phyloP scores from a whole-genome alignment of 2,888 invertebrate genomes.

The Leptarthrus brevirostris region DNA sequence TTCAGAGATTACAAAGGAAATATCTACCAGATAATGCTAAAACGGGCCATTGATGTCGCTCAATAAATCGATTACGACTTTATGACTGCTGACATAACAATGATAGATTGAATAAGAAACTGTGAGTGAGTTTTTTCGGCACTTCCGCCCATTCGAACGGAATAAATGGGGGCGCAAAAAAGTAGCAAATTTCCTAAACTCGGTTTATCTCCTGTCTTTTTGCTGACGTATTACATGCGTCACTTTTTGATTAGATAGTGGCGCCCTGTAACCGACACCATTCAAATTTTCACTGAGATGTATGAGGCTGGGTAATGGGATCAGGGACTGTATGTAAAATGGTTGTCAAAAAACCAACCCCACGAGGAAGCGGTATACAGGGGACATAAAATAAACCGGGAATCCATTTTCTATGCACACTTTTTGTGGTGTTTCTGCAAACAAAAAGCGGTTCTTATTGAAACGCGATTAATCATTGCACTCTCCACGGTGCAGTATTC shows the following conservation, averaged over 20 bases:
- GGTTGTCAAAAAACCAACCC: slow-evolving; percentile 15
- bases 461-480: slow-evolving; percentile 51
- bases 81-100: slow-evolving; percentile 54
- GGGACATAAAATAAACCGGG: not conserved
- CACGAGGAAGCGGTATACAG: not conserved
- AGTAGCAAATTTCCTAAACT: not conserved
- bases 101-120: slow-evolving; percentile 49
- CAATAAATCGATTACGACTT: slow-evolving; percentile 54
- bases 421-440: not conserved
- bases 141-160: not conserved
- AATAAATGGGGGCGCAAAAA: not conserved
- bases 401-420: slow-evolving; percentile 3
- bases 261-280: slow-evolving; percentile 12
- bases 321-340: slow-evolving; percentile 18
- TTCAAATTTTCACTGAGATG: not conserved
- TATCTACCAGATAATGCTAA: slow-evolving; percentile 50
- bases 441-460: slow-evolving; percentile 33
- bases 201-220: not conserved
- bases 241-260: slow-evolving; percentile 35
- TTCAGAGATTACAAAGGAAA: slow-evolving; percentile 49
- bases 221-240: slow-evolving; percentile 23
- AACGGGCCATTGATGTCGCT: slow-evolving; percentile 50
- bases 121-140: not conserved
- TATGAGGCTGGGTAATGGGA: too few species aligned
- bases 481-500: slow-evolving; percentile 41